Conservation (phyloP, 2,113 vertebrate species). For the Tupaia chinensis region DNA sequence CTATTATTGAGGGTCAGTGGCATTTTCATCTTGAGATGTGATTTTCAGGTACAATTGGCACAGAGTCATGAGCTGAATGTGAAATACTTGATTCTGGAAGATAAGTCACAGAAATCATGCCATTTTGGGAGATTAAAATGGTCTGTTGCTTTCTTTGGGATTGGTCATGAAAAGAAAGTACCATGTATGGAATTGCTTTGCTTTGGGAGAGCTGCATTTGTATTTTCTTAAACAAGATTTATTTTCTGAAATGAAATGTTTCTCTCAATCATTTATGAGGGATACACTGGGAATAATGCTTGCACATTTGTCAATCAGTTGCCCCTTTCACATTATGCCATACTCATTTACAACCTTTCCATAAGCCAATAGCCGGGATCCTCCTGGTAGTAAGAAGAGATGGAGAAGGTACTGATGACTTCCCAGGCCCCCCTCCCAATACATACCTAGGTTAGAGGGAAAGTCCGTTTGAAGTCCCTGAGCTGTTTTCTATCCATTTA, state of each 20-base stretch:
- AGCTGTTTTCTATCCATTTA: slow-evolving; percentile 66
- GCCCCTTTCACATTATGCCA: neutral
- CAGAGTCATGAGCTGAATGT: slow-evolving; percentile 44
- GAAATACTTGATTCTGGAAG: slow-evolving; percentile 61
- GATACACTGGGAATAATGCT: neutral
- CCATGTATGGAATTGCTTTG: slow-evolving; percentile 36
- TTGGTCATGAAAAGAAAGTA: slow-evolving; percentile 32
- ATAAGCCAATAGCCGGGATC: neutral
- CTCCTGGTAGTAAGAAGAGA: neutral
- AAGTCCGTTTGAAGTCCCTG: slow-evolving; percentile 24
- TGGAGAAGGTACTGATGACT: neutral
- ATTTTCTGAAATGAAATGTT: slow-evolving; percentile 63
- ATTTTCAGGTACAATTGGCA: slow-evolving; percentile 61
- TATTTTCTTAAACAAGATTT: slow-evolving; percentile 55
- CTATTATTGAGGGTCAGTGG: slow-evolving; percentile 64
- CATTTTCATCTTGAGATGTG: slow-evolving; percentile 68
- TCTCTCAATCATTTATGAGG: slow-evolving; percentile 41
- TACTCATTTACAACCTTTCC: neutral
- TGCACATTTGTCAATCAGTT: neutral
- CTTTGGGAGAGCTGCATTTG: slow-evolving; percentile 52
- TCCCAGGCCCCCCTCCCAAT: neutral
- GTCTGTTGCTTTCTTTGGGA: slow-evolving; percentile 26
- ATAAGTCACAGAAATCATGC: slow-evolving; percentile 2
- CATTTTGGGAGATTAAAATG: slow-evolving; percentile 49
- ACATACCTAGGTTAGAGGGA: neutral